Conservation (phyloP, 2,113 vertebrate genomes). For the Lophius piscatorius region DNA sequence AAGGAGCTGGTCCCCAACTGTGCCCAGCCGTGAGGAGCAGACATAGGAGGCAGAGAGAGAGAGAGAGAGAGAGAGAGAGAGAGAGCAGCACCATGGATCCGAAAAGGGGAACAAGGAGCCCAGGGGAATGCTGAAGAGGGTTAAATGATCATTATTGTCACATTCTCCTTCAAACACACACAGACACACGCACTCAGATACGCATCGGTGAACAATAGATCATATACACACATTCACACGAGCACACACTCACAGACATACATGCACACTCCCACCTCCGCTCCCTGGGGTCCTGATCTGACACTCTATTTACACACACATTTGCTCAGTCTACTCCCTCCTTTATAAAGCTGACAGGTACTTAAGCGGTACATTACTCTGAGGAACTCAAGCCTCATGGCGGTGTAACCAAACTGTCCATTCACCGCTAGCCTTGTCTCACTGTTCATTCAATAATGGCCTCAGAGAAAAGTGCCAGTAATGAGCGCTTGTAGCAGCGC, state of each 20-base stretch:
- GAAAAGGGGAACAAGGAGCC: slow-evolving; percentile 57
- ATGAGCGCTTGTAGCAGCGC: slow-evolving; percentile 38
- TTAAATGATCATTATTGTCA: slow-evolving; percentile 77
- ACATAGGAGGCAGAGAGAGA: slow-evolving; percentile 44
- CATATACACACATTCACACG: slow-evolving; percentile 25
- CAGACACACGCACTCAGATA: slow-evolving; percentile 34
- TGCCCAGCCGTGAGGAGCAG: slow-evolving; percentile 81
- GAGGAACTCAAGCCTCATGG: slow-evolving; percentile 68
- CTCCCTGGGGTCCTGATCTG: slow-evolving; percentile 79
- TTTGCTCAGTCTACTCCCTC: slow-evolving; percentile 76
- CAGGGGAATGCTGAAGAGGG: slow-evolving; percentile 75
- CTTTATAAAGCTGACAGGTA: slow-evolving; percentile 80
- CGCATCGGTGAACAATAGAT: slow-evolving; percentile 53
- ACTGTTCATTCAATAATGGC: slow-evolving; percentile 70
- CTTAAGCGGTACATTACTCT: slow-evolving; percentile 80
- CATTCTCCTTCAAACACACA: slow-evolving; percentile 59
- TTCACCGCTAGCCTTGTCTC: slow-evolving; percentile 67
- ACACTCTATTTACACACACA: slow-evolving; percentile 82
- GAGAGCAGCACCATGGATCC: slow-evolving; percentile 45
- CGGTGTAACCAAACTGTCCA: slow-evolving; percentile 66
- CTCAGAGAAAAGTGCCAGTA: slow-evolving; percentile 52
- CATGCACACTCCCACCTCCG: slow-evolving; percentile 61
- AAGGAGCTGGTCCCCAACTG: slow-evolving; percentile 84
- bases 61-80: slow-evolving; percentile 7
- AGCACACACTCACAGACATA: slow-evolving; percentile 42